Evolutionary conservation across 2,888 invertebrate species (phyloP), one percentile per base, ranked within the genome.

Genomic region (Tetropium fuscum): DNA sequence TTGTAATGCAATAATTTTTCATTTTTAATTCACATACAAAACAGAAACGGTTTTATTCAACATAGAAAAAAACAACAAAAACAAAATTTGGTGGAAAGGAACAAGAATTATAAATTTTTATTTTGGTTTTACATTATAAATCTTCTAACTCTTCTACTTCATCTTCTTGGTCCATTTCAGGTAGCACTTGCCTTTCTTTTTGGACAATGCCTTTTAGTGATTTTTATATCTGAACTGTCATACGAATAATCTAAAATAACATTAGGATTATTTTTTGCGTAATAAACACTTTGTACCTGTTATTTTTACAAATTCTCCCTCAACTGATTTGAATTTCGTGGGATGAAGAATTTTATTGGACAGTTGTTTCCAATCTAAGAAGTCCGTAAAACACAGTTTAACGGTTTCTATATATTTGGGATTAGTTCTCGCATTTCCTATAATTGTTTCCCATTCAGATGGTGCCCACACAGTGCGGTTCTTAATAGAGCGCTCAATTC

Each of bases 381-480:
- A 34, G 34, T 34, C 34, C 11, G 34, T 34, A 34, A 22, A 34
- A 34, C 34, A 34, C 34, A 34, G 34, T 34, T 34, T 34, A 34
- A 34, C 34, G 6, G 34, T 34, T 34, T 34, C 34, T 34, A 34
- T 3, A 34, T 32, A 60, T 38, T 40, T 32, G 30, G 66, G 68
- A 8, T 56, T 49, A 55, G 64, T 68, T 48, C 69, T 54, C 15
- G 71, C 66, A 32, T 53, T 60, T 11, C 54, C 44, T 3, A 69
- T 63, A 22, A 63, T 54, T 16, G 58, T 64, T 15, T 57, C 53
- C 71, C 72, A 72, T 59, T 74, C 69, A 1, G 68, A 69, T 25
- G 71, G 70, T 32, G 60, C 60, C 71, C 69, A 72, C 16, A 72
- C 63, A 40, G 62, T 69, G 20, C 66, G 49, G 43, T 64, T 70